Percentiles rank a stretch among this genome's conserved stretches.
Conservation (phyloP, 2,888 invertebrate species). For the Elegia similella region DNA sequence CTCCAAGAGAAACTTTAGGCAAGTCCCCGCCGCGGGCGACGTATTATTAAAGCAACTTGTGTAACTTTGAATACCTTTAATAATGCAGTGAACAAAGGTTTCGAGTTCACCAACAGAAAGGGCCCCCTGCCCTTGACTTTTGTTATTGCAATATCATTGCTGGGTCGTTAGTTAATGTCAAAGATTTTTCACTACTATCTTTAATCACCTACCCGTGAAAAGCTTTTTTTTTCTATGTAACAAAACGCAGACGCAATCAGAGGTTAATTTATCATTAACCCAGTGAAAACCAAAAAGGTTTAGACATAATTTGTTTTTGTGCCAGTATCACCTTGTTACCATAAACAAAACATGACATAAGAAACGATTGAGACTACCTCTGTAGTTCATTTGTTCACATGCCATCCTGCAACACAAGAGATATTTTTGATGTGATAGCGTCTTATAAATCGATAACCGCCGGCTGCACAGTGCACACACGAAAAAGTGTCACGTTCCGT, state of each 20-base stretch:
- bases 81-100: background rate
- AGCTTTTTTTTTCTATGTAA: background rate
- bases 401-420: too few relatives aligned
- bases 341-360: too few relatives aligned
- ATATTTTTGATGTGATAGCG: too few relatives aligned
- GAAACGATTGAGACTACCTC: too few relatives aligned
- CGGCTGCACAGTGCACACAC: too few relatives aligned
- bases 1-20: background rate
- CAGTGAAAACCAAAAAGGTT: background rate
- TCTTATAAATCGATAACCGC: too few relatives aligned
- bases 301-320: background rate
- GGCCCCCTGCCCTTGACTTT: background rate
- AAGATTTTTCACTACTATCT: conserved; percentile 2
- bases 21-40: background rate
- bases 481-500: too few relatives aligned
- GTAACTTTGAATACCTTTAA: conserved; percentile 2
- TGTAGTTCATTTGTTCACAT: too few relatives aligned
- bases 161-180: conserved; percentile 8
- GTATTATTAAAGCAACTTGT: background rate
- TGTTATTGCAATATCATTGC: conserved; percentile 8
- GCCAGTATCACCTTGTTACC: too few relatives aligned
- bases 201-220: background rate
- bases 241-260: background rate
- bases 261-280: background rate
- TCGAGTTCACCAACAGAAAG: background rate